phyloP scores from a whole-genome alignment of 2,113 vertebrate species.

The Brachypodius melanocephalos region DNA sequence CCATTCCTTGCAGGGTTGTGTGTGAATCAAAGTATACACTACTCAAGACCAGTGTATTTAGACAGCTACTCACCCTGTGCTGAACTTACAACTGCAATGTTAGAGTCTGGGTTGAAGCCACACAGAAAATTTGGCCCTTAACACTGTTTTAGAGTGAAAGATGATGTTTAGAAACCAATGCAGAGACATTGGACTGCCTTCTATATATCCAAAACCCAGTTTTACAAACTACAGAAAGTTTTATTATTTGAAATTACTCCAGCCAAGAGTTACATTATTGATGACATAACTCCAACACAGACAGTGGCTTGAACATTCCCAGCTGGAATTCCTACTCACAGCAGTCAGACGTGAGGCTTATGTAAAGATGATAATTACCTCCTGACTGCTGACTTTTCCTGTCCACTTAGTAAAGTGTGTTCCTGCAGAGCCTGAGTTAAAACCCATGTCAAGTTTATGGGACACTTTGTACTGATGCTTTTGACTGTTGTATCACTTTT shows the following conservation, averaged over 20 bases:
- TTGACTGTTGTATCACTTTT: not conserved
- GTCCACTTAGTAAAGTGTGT: not conserved
- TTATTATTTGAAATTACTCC: conserved; percentile 51
- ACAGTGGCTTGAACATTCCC: conserved; percentile 57
- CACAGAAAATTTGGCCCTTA: conserved; percentile 29
- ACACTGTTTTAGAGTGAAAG: conserved; percentile 9
- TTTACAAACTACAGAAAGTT: conserved; percentile 59
- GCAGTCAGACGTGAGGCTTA: conserved; percentile 8
- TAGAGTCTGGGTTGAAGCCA: conserved; percentile 18
- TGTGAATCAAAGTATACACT: not conserved
- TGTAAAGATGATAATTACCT: conserved; percentile 43
- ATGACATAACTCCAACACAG: conserved; percentile 53
- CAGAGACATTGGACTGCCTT: not conserved
- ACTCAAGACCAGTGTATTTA: not conserved
- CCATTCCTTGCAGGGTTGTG: not conserved
- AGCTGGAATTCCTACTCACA: conserved; percentile 41
- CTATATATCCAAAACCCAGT: conserved; percentile 32
- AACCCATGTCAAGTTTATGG: not conserved
- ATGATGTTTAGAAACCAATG: conserved; percentile 29
- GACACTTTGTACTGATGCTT: not conserved
- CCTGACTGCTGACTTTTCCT: not conserved
- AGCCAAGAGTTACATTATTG: conserved; percentile 56
- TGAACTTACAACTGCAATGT: not conserved
- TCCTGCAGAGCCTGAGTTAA: not conserved
- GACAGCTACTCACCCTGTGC: not conserved